Base-by-base conservation (phyloP, 2,888 invertebrate species). In the Cryptocephalus primarius region DNA sequence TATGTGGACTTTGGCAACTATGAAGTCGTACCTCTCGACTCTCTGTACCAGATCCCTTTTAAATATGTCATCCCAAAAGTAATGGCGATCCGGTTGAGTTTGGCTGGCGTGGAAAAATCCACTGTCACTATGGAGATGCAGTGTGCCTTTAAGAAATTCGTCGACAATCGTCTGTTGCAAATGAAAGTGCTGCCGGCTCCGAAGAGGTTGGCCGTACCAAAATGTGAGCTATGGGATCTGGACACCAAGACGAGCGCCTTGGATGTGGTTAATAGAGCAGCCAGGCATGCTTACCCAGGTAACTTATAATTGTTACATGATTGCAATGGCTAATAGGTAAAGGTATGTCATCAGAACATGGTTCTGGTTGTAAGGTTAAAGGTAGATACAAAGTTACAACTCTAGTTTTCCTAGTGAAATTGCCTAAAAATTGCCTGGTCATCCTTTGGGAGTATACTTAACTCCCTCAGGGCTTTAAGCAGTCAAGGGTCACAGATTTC, bases 1-100 rank as follows among this genome's bases (percentile, higher is more conserved):
- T 88, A 85, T 65, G 85, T 88, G 32, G 88, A 88, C 66, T 88
- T 83, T 65, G 88, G 88, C 32, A 84, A 86, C 61, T 82, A 82
- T 8, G 88, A 86, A 69, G 71, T 80, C 59, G 77, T 87, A 9
- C 75, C 82, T 0, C 79, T 81, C 51, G 77, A 79, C 54, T 79
- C 84, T 55, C 77, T 89, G 42, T 88, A 78, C 66, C 82, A 85
- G 64, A 80, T 88, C 55, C 86, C 88, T 0, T 75, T 80, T 48
- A 79, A 83, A 59, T 83, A 79, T 67, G 75, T 87, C 1, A 75
- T 79, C 47, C 80, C 82, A 0, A 80, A 80, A 71, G 83, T 85
- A 6, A 83, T 85, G 73, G 86, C 88, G 0, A 78, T 85, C 65
- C 75, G 85, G 56, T 85, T 87, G 58, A 79, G 82, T 33, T 64